phyloP scores from a whole-genome alignment of 2,888 invertebrate species.

The Platypus cylindrus region DNA sequence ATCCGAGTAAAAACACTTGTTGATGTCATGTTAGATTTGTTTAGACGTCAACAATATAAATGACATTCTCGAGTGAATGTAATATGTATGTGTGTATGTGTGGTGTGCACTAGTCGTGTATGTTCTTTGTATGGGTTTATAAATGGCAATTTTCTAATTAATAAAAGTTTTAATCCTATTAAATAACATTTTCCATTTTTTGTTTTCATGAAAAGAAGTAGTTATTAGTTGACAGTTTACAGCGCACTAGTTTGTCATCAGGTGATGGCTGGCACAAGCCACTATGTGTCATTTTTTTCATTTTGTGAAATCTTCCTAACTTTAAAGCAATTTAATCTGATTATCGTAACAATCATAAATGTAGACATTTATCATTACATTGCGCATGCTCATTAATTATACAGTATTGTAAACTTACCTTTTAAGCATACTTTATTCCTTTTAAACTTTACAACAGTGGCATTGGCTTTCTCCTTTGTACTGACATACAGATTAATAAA shows the following conservation, averaged over 20 bases:
- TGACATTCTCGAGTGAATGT: too few species aligned
- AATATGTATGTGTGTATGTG: too few species aligned
- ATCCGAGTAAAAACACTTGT: constrained; percentile 19
- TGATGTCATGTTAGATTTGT: constrained; percentile 20
- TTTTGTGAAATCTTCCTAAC: too few species aligned
- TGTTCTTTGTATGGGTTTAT: too few species aligned
- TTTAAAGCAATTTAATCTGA: too few species aligned
- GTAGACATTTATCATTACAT: too few species aligned
- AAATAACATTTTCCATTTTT: constrained; percentile 1
- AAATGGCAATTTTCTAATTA: constrained; percentile 3
- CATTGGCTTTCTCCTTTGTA: constrained; percentile 56
- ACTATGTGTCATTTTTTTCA: too few species aligned
- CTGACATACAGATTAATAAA: constrained; percentile 72
- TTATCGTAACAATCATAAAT: too few species aligned
- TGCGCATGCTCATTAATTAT: constrained; percentile 1
- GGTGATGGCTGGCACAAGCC: too few species aligned
- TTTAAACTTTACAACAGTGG: constrained; percentile 62
- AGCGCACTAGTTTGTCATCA: too few species aligned
- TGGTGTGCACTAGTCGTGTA: too few species aligned
- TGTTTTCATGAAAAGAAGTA: not conserved
- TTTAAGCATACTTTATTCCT: constrained; percentile 79
- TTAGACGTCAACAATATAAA: constrained; percentile 16
- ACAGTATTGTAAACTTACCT: constrained; percentile 39
- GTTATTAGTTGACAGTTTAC: not conserved
- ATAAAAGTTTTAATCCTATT: constrained; percentile 2